Evolutionary conservation across 2,113 vertebrate genomes (phyloP).

Genomic region (Vanacampus margaritifer): DNA sequence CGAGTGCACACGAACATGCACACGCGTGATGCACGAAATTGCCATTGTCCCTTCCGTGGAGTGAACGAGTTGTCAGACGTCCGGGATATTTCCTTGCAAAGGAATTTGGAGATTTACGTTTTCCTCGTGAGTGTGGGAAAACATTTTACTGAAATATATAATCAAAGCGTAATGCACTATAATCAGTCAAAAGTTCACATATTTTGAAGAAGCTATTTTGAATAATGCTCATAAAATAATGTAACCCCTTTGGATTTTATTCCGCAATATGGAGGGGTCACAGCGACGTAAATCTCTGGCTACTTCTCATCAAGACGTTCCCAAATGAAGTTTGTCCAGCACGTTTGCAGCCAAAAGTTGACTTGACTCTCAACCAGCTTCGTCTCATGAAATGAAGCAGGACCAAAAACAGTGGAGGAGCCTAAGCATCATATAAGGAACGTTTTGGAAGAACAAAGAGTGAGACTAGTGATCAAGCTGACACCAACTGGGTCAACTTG

Average conservation of each 20-base stretch:
- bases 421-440: constrained; percentile 44
- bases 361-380: constrained; percentile 29
- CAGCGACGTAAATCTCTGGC: constrained; percentile 23
- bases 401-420: constrained; percentile 14
- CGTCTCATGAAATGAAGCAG: constrained; percentile 41
- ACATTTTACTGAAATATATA: neutral
- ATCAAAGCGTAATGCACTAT: neutral
- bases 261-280: constrained; percentile 13
- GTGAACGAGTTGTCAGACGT: constrained; percentile 40
- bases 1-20: constrained; percentile 14
- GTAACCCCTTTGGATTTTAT: neutral
- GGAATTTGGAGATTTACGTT: neutral
- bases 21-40: constrained; percentile 21
- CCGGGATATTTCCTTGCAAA: neutral
- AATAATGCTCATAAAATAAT: neutral
- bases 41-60: constrained; percentile 11
- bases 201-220: neutral
- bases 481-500: constrained; percentile 35
- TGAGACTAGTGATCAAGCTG: constrained; percentile 23
- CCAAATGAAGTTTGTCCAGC: constrained; percentile 32
- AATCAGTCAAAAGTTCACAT: neutral
- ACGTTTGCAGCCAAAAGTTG: constrained; percentile 18
- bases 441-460: constrained; percentile 17
- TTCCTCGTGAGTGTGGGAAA: neutral
- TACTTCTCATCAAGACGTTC: constrained; percentile 25